These are phyloP conservation scores for Notolabrus celidotus DNA, from an alignment of 2,797 vertebrate species.

Conservation along the genomic window DNA sequence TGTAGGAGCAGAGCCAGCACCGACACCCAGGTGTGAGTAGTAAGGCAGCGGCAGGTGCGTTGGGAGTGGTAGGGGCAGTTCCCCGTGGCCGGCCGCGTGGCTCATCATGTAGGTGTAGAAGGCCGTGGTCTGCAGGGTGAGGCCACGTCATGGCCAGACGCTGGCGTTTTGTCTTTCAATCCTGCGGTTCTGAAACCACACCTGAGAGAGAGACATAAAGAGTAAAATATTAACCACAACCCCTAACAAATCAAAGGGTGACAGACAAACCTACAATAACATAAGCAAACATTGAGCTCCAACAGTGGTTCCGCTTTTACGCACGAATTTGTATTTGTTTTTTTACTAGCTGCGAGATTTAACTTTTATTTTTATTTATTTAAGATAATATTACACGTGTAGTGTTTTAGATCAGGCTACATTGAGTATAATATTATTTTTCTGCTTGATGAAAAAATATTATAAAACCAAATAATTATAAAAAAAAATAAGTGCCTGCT, in stretches of 20 bases:
- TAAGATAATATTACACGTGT: no score
- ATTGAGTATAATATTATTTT: no score
- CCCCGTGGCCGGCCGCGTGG: slow-evolving; percentile 96
- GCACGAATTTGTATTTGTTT: slow-evolving; percentile 4
- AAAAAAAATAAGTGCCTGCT: no score
- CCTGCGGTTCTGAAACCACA: slow-evolving; percentile 99
- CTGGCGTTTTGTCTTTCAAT: slow-evolving; percentile 99
- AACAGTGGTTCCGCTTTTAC: slow-evolving; percentile 38
- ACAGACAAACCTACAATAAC: slow-evolving; percentile 15
- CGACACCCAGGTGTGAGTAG: slow-evolving; percentile 93
- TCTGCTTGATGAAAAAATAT: no score
- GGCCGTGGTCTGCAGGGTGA: slow-evolving; percentile 96
- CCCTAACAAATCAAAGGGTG: background rate
- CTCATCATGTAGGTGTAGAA: slow-evolving; percentile 99
- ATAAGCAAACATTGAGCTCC: background rate
- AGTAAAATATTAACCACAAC: slow-evolving; percentile 73
- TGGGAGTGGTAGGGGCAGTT: slow-evolving; percentile 95
- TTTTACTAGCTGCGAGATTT: background rate
- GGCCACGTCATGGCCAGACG: slow-evolving; percentile 99
- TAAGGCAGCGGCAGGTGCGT: slow-evolving; percentile 97
- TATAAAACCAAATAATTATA: no score
- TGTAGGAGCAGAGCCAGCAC: slow-evolving; percentile 86
- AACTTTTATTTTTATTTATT: background rate
- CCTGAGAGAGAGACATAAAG: slow-evolving; percentile 82
- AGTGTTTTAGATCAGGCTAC: no score